A percentile compares a stretch with the other conserved stretches of the same genome.
These are phyloP conservation scores for Drosophila yakuba DNA, from an alignment of 1,140 invertebrate genomes.

Conservation along the genomic window DNA sequence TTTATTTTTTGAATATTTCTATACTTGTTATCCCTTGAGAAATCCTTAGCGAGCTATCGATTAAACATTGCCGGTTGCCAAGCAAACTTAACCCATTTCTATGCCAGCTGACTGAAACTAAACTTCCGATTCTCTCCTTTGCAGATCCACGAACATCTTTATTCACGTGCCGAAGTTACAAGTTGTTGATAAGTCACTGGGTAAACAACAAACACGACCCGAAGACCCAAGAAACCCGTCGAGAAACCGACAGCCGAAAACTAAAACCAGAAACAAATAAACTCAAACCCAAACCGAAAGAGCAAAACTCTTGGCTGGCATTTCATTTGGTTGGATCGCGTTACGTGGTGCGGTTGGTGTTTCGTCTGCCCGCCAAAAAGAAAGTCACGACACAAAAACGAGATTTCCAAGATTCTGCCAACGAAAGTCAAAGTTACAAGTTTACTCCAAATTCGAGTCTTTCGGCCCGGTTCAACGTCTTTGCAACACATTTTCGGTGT, in stretches of 20 bases:
- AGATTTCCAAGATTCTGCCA: conserved; percentile 83
- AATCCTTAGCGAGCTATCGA: conserved; percentile 33
- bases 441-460: conserved; percentile 61
- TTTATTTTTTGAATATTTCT: not conserved
- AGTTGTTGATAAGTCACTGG: conserved; percentile 44
- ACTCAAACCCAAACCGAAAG: conserved; percentile 13
- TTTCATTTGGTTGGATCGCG: conserved; percentile 62
- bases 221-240: conserved; percentile 35
- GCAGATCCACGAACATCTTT: conserved; percentile 14
- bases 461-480: conserved; percentile 72
- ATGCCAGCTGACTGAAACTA: not conserved
- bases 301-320: conserved; percentile 42
- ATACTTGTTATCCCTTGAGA: not conserved
- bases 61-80: conserved; percentile 36
- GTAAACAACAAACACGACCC: conserved; percentile 34
- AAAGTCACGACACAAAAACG: conserved; percentile 80
- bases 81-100: not conserved
- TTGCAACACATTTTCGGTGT: conserved; percentile 17
- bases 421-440: conserved; percentile 83
- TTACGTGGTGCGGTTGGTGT: conserved; percentile 61
- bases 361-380: conserved; percentile 67
- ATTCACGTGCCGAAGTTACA: conserved; percentile 58
- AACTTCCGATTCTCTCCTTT: conserved; percentile 23
- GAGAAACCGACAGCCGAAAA: conserved; percentile 27
- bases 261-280: conserved; percentile 47